A percentile compares a stretch with the other conserved stretches of the same genome.
Conservation (phyloP, 2,113 vertebrate species). For the Mola mola region DNA sequence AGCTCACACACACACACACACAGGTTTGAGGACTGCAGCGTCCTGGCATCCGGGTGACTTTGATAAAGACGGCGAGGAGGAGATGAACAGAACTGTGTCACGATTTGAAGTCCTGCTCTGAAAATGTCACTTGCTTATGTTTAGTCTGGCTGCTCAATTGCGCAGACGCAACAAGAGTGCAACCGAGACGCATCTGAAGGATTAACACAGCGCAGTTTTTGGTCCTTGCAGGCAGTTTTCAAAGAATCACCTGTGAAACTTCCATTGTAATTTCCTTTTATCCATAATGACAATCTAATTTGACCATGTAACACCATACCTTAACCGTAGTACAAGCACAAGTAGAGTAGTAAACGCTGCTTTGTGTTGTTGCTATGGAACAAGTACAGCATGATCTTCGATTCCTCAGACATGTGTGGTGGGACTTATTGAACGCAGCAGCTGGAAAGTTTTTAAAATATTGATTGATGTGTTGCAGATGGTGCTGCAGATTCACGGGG, state of each 20-base stretch:
- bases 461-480: not conserved
- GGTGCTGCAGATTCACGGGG: not conserved
- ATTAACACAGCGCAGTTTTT: too few relatives aligned
- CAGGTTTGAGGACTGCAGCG: not conserved
- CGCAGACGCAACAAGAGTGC: constrained; percentile 9
- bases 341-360: too few relatives aligned
- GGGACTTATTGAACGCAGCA: not conserved
- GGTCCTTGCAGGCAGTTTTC: too few relatives aligned
- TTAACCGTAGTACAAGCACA: not conserved
- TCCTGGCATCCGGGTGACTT: constrained; percentile 25
- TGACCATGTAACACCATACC: not conserved
- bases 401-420: too few relatives aligned
- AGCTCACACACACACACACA: not conserved
- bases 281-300: not conserved
- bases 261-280: too few relatives aligned
- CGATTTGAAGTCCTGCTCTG: constrained; percentile 9
- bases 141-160: constrained; percentile 14
- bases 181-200: too few relatives aligned
- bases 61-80: constrained; percentile 30
- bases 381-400: too few relatives aligned
- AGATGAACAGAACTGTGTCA: constrained; percentile 26
- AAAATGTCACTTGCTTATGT: too few relatives aligned
- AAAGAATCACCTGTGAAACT: too few relatives aligned
- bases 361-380: too few relatives aligned
- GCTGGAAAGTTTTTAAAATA: not conserved